These are phyloP conservation scores for Anastrepha obliqua DNA, from an alignment of 1,140 invertebrate species.

Conservation along the genomic window DNA sequence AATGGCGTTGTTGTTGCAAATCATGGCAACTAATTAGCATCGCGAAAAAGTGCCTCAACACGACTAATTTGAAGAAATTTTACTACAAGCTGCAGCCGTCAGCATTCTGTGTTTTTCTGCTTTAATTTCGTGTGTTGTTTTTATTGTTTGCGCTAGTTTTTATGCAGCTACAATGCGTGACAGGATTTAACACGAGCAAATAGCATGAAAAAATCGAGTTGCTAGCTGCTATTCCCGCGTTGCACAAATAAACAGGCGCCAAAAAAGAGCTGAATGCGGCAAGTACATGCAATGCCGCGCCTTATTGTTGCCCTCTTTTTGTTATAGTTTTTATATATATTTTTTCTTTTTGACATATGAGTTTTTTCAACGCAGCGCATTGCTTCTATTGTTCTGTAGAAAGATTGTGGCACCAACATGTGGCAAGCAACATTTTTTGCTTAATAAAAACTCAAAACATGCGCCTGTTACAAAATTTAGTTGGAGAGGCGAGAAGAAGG, in stretches of 20 bases:
- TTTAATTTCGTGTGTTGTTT: neutral
- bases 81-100: conserved; percentile 3
- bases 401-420: conserved; percentile 38
- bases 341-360: neutral
- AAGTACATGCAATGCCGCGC: conserved; percentile 48
- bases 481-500: conserved; percentile 30
- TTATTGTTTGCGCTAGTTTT: conserved; percentile 35
- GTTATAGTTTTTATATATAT: neutral
- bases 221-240: too few species aligned
- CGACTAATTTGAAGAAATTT: conserved; percentile 54
- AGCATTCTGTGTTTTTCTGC: neutral
- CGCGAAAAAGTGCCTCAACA: conserved; percentile 37
- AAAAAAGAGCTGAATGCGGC: conserved; percentile 31
- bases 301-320: conserved; percentile 10
- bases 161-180: conserved; percentile 39
- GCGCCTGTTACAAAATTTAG: neutral
- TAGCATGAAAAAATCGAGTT: neutral
- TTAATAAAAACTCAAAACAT: conserved; percentile 41
- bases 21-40: conserved; percentile 54
- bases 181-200: conserved; percentile 39
- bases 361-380: neutral
- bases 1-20: neutral
- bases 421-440: conserved; percentile 38
- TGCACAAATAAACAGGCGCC: conserved; percentile 10
- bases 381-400: conserved; percentile 24